Evolutionary conservation across 2,797 vertebrate species (phyloP).

Genomic region (Oreochromis mossambicus): DNA sequence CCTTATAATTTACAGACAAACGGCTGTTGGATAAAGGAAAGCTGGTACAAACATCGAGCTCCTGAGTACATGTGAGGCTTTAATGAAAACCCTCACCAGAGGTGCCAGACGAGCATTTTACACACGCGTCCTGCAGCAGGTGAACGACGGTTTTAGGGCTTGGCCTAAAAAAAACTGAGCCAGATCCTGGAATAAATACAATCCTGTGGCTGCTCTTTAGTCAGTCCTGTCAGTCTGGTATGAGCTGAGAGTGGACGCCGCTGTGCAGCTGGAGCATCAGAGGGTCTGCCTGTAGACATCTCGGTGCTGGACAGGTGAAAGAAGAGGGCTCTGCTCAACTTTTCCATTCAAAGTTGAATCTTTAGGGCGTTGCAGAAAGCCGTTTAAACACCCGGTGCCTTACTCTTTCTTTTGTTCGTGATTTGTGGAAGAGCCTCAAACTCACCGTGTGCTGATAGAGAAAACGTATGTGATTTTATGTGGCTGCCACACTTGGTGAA

Average conservation of each 20-base stretch:
- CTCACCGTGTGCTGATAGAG: not conserved
- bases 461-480: not conserved
- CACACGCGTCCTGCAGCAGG: not conserved
- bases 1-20: not conserved
- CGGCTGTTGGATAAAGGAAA: not conserved
- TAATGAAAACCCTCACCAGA: not conserved
- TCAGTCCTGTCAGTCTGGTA: not conserved
- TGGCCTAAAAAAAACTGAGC: not conserved
- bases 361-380: not conserved
- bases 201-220: not conserved
- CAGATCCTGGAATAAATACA: not conserved
- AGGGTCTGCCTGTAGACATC: not conserved
- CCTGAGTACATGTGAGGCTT: accelerated
- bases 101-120: not conserved
- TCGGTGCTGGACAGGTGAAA: not conserved
- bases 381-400: not conserved
- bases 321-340: not conserved
- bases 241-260: not conserved
- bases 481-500: not conserved
- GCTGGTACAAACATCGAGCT: not conserved
- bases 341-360: not conserved
- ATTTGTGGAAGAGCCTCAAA: not conserved
- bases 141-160: not conserved
- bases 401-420: accelerated
- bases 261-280: accelerated